phyloP scores from a whole-genome alignment of 2,797 vertebrate species.

The Eurystomus glaucurus region DNA sequence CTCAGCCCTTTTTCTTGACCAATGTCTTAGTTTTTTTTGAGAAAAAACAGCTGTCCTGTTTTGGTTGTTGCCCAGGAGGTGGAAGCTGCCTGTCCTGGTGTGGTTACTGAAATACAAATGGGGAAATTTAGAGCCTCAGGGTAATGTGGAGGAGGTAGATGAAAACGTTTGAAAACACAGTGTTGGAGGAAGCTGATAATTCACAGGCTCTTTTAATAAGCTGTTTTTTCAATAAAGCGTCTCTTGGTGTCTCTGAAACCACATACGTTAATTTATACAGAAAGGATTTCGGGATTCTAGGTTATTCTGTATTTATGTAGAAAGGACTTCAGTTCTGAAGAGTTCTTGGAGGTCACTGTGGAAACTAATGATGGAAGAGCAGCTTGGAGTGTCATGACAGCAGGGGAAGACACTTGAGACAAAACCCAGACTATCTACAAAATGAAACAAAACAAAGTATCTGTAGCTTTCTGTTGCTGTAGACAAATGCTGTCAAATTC shows the following conservation, averaged over 20 bases:
- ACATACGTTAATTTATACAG: neutral
- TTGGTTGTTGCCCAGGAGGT: slow-evolving; percentile 12
- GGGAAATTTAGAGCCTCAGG: neutral
- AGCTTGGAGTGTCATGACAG: neutral
- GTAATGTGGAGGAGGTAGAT: neutral
- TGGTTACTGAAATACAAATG: neutral
- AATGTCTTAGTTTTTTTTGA: neutral
- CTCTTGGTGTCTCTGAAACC: neutral
- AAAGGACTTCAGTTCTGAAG: neutral
- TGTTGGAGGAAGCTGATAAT: neutral
- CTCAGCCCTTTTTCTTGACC: neutral
- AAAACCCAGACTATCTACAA: slow-evolving; percentile 13
- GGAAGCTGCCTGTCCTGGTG: neutral
- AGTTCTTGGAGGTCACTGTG: neutral
- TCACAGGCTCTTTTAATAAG: neutral
- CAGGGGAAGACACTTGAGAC: neutral
- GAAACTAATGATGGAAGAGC: slow-evolving; percentile 22
- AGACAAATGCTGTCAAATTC: neutral
- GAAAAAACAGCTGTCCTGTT: slow-evolving; percentile 22
- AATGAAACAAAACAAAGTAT: slow-evolving; percentile 31
- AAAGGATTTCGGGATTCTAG: neutral
- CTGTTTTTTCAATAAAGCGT: neutral
- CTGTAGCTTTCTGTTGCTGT: slow-evolving; percentile 30
- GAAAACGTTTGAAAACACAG: neutral
- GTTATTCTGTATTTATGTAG: neutral